Conservation (phyloP, 2,888 invertebrate genomes). For the Gortyna flavago region DNA sequence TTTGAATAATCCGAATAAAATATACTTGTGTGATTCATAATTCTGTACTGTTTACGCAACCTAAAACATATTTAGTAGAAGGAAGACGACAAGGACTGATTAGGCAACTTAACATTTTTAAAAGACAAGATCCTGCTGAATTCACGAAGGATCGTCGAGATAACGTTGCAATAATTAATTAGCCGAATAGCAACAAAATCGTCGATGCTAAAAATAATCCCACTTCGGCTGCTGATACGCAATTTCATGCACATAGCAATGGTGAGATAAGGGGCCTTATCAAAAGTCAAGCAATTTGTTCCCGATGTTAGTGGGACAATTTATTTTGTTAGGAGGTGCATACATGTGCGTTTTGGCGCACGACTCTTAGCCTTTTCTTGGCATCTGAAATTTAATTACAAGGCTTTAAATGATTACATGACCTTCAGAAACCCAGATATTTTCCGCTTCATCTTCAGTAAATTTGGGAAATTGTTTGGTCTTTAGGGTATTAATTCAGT, state of each 20-base stretch:
- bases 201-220: conserved; percentile 49
- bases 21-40: conserved; percentile 60
- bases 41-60: conserved; percentile 34
- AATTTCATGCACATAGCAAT: conserved; percentile 70
- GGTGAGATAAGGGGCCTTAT: conserved; percentile 73
- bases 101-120: conserved; percentile 12
- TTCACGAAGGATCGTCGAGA: conserved; percentile 34
- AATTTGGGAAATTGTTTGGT: background rate
- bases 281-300: conserved; percentile 81
- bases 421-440: background rate
- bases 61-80: conserved; percentile 28
- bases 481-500: background rate
- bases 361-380: background rate
- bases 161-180: conserved; percentile 45
- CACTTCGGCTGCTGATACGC: conserved; percentile 45
- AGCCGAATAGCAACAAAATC: conserved; percentile 44
- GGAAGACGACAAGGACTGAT: conserved; percentile 46
- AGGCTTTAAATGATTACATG: background rate
- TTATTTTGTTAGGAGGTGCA: conserved; percentile 35
- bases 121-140: conserved; percentile 13
- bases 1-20: conserved; percentile 63
- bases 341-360: conserved; percentile 15
- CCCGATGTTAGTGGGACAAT: conserved; percentile 80
- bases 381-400: background rate
- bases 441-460: background rate